Conservation (phyloP, 35 echinoderm and acorn worm genomes). For the Apostichopus parvimensis region DNA sequence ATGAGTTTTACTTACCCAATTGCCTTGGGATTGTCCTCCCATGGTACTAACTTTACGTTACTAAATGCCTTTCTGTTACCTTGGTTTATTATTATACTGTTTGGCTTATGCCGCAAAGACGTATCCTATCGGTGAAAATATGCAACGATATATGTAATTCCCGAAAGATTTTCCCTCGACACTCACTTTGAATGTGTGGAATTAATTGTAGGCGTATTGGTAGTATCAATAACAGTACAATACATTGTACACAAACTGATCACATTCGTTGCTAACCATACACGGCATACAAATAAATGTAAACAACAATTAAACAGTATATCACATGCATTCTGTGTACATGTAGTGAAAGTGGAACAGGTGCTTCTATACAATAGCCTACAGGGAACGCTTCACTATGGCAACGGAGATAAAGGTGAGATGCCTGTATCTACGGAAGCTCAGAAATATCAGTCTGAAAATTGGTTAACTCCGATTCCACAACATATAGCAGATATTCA, state of each 20-base stretch:
- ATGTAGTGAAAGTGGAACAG: neutral
- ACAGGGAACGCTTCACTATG: constrained; percentile 17
- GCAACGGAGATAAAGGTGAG: neutral
- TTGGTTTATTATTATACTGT: constrained; percentile 1
- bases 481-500: neutral
- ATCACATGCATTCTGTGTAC: neutral
- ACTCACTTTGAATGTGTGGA: no score
- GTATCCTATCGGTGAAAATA: neutral
- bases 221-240: no score
- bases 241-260: neutral
- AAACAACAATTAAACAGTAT: neutral
- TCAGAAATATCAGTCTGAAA: no score
- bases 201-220: no score
- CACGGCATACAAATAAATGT: neutral
- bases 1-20: constrained; percentile 38
- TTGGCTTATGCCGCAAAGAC: neutral
- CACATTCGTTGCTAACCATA: neutral
- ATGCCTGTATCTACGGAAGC: no score
- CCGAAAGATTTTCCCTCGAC: neutral
- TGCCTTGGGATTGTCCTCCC: constrained; percentile 49
- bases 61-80: neutral
- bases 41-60: neutral
- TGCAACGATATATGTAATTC: neutral
- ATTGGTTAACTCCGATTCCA: neutral
- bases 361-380: neutral